Percentiles rank a stretch among this genome's conserved stretches.
phyloP scores from a whole-genome alignment of 2,797 vertebrate species.

The Rhinella marina region DNA sequence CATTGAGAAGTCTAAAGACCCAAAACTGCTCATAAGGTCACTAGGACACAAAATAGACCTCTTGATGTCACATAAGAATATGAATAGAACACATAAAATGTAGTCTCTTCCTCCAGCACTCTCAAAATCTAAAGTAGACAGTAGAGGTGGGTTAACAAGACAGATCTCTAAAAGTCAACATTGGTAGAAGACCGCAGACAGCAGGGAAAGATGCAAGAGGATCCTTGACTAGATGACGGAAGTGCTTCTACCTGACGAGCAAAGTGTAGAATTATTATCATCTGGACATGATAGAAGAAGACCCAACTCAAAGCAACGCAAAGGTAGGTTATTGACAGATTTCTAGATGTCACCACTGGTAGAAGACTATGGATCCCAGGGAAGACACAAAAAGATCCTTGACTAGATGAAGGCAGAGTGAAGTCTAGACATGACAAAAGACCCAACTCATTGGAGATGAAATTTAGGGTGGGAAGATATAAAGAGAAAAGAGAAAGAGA shows the following conservation, averaged over 20 bases:
- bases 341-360: background rate
- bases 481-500: background rate
- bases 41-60: no score
- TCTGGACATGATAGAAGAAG: background rate
- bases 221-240: background rate
- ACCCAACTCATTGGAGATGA: background rate
- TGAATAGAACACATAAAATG: no score
- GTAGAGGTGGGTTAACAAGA: background rate
- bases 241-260: background rate
- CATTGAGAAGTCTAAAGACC: no score
- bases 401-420: background rate
- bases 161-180: background rate
- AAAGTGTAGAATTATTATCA: background rate
- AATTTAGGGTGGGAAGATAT: background rate
- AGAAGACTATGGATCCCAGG: background rate
- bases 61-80: no score
- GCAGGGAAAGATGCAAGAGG: background rate
- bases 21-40: no score
- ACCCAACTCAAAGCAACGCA: background rate
- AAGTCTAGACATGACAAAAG: background rate
- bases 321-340: background rate
- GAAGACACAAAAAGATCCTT: background rate
- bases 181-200: background rate
- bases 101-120: background rate
- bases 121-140: background rate